phyloP scores from a whole-genome alignment of 2,888 invertebrate genomes.

The Agriopis leucophaearia region DNA sequence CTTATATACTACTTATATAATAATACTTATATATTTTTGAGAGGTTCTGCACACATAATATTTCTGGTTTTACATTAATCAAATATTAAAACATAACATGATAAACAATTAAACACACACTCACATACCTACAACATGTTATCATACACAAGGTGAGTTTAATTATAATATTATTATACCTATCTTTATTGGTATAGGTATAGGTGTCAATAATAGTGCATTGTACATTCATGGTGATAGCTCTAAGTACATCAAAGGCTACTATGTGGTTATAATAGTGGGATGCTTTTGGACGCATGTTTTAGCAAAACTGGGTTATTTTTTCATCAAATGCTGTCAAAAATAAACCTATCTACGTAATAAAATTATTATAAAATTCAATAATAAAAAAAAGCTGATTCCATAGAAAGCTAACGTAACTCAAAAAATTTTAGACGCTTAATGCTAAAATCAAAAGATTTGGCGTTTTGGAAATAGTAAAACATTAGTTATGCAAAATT shows the following conservation, averaged over 20 bases:
- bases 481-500: no score
- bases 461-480: no score
- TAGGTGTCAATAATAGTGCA: no score
- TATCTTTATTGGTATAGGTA: no score
- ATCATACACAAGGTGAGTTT: neutral
- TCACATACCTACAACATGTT: neutral
- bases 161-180: neutral
- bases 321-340: neutral
- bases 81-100: neutral
- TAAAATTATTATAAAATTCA: neutral
- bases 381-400: no score
- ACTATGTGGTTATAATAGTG: no score
- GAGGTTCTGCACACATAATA: neutral
- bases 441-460: no score
- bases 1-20: no score
- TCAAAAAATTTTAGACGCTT: no score
- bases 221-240: no score
- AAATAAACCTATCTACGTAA: neutral
- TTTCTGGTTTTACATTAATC: constrained; percentile 2
- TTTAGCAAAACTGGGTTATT: neutral
- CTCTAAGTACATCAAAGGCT: no score
- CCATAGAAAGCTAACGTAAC: no score
- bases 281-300: constrained; percentile 2
- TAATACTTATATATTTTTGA: neutral
- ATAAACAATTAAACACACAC: constrained; percentile 1